Evolutionary conservation across 2,888 invertebrate genomes (phyloP), one percentile per base, ranked within the genome.

Genomic region (Gymnosoma rotundatum): DNA sequence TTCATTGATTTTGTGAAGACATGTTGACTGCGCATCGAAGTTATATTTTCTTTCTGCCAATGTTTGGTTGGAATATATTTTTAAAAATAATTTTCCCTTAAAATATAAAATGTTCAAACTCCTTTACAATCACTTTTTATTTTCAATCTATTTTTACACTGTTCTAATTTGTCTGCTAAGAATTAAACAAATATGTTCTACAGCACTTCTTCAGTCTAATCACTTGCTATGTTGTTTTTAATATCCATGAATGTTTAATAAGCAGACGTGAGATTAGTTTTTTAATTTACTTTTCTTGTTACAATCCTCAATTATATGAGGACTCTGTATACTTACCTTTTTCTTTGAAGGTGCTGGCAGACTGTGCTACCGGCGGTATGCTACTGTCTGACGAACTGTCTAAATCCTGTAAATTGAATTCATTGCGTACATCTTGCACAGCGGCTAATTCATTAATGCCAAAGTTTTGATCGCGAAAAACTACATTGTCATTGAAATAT

Each of bases 391-490:
- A 89, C 5, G 87, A 90, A 58, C 88, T 91, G 54, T 92, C 93
- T 75, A 94, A 92, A 88, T 95, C 95, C 92, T 95, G 95, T 58
- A 95, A 90, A 83, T 93, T 93, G 85, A 93, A 93, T 32, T 94
- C 94, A 86, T 94, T 94, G 79, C 93, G 91, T 18, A 93, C 92
- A 86, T 93, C 93, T 87, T 93, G 93, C 36, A 93, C 92, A 36
- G 93, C 91, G 0, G 93, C 93, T 64, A 94, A 90, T 83, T 94
- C 94, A 86, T 93, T 94, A 70, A 94, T 89, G 86, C 94, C 94
- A 87, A 94, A 94, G 89, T 93, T 94, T 88, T 94, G 94, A 86
- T 94, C 94, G 89, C 94, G 91, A 78, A 92, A 92, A 7, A 92
- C 92, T 16, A 92, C 89, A 58, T 91, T 92, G 75, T 92, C 92